Evolutionary conservation across 2,113 vertebrate genomes (phyloP).

Genomic region (Columba janthina): DNA sequence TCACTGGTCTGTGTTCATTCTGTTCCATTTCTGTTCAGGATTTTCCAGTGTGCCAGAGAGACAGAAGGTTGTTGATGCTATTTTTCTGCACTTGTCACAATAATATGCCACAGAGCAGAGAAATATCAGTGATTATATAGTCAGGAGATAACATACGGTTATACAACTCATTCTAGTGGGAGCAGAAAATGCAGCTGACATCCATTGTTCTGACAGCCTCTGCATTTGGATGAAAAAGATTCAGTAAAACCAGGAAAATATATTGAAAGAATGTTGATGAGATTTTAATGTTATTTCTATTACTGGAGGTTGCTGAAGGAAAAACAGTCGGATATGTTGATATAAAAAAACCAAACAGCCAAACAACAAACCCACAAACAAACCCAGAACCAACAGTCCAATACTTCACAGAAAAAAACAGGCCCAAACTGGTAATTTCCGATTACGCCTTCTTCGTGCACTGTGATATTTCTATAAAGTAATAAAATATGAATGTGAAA

Average conservation of each 20-base stretch:
- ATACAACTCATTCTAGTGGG: background rate
- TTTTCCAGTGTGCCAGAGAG: background rate
- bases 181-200: background rate
- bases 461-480: background rate
- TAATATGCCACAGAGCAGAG: background rate
- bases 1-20: background rate
- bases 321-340: background rate
- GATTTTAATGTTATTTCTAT: background rate
- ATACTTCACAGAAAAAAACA: background rate
- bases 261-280: background rate
- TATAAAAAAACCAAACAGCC: background rate
- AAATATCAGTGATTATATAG: background rate
- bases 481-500: background rate
- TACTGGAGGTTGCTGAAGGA: background rate
- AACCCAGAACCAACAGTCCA: background rate
- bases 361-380: too few species aligned
- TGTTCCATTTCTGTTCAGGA: background rate
- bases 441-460: background rate
- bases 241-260: background rate
- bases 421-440: background rate
- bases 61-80: background rate
- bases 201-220: background rate
- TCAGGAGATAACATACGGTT: background rate
- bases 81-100: conserved; percentile 7
- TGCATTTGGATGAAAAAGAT: background rate